A percentile compares a stretch with the other conserved stretches of the same genome.
Conservation (phyloP, 1,140 invertebrate genomes). For the Argopecten irradians region DNA sequence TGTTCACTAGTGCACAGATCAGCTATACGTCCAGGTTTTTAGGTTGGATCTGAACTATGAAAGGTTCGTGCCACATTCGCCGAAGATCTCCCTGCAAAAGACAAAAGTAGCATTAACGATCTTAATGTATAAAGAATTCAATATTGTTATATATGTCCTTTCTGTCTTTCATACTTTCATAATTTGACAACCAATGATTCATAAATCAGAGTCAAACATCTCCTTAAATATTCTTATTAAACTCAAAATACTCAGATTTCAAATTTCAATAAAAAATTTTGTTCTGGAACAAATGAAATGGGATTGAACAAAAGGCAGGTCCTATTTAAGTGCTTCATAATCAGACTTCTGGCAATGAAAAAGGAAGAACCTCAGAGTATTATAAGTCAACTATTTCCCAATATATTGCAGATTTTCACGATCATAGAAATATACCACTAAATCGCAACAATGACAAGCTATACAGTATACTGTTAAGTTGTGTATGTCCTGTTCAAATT, state of each 20-base stretch:
- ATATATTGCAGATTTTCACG: too few relatives aligned
- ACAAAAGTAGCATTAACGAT: conserved; percentile 26
- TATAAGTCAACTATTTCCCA: too few relatives aligned
- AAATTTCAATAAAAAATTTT: neutral
- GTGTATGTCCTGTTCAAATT: too few relatives aligned
- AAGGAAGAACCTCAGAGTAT: too few relatives aligned
- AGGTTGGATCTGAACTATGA: conserved; percentile 75
- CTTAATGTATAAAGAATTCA: neutral
- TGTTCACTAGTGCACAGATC: neutral
- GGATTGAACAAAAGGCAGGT: too few relatives aligned
- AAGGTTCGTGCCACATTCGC: conserved; percentile 98
- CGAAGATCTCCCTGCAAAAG: conserved; percentile 91
- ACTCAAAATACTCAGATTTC: neutral
- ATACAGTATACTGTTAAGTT: too few relatives aligned
- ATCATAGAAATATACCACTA: too few relatives aligned
- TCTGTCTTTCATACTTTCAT: neutral
- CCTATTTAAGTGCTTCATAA: too few relatives aligned
- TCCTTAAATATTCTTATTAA: conserved; percentile 21
- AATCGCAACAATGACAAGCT: neutral
- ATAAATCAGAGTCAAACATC: neutral
- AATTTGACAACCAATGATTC: neutral
- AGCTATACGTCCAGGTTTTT: conserved; percentile 74
- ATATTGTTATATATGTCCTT: neutral
- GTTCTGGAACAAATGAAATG: too few relatives aligned
- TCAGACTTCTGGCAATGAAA: too few relatives aligned